phyloP scores from a whole-genome alignment of 2,888 invertebrate genomes.

The Aphrophora alni region DNA sequence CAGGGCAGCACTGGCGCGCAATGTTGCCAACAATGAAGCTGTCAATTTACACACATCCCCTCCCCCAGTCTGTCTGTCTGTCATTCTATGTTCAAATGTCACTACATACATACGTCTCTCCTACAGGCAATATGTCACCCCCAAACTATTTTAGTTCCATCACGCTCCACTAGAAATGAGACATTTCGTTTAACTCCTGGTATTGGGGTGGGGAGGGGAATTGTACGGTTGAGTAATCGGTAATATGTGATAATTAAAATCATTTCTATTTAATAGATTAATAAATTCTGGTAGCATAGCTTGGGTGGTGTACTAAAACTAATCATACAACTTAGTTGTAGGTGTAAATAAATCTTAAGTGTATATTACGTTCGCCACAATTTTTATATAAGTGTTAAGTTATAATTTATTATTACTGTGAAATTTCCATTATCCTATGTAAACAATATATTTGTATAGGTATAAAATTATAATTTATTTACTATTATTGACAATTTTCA shows the following conservation, averaged over 20 bases:
- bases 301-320: too few species aligned
- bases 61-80: neutral
- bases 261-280: neutral
- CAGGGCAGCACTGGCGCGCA: neutral
- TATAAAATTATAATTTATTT: too few species aligned
- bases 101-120: neutral
- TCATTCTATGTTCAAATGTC: constrained; percentile 6
- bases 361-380: too few species aligned
- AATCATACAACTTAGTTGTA: too few species aligned
- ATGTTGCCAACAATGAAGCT: constrained; percentile 6
- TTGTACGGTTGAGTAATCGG: neutral
- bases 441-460: too few species aligned
- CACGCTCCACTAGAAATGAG: neutral
- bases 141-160: constrained; percentile 9
- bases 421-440: too few species aligned
- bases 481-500: too few species aligned
- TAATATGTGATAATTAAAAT: neutral
- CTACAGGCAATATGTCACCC: neutral
- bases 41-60: neutral
- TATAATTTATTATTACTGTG: too few species aligned
- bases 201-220: neutral
- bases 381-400: too few species aligned
- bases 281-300: neutral
- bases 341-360: too few species aligned
- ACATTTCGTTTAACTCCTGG: neutral